These are phyloP conservation scores for Calameuta idolon DNA, from an alignment of 2,888 invertebrate genomes.

Conservation along the genomic window DNA sequence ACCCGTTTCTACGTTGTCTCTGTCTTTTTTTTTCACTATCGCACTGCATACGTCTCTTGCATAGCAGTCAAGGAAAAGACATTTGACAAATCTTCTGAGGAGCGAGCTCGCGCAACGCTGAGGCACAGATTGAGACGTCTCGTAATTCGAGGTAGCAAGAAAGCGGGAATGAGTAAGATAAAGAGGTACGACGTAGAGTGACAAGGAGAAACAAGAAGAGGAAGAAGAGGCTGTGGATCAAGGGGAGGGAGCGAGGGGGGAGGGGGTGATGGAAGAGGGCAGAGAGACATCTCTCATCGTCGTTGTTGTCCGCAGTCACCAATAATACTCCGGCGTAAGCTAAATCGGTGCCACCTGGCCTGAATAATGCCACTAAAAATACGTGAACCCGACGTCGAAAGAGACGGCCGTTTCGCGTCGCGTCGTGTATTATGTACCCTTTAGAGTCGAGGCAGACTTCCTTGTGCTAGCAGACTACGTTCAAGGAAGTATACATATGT, in stretches of 20 bases:
- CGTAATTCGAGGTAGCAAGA: constrained; percentile 4
- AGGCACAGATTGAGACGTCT: constrained; percentile 1
- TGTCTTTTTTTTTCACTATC: not conserved
- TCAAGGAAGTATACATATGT: not conserved
- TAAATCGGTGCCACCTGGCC: constrained; percentile 61
- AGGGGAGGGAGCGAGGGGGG: not conserved
- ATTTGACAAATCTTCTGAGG: not conserved
- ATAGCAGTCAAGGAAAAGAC: not conserved
- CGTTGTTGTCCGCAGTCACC: constrained; percentile 31
- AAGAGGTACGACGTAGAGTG: not conserved
- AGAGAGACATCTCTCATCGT: constrained; percentile 30
- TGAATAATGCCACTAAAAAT: constrained; percentile 60
- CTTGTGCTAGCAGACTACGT: not conserved
- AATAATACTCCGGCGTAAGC: constrained; percentile 51
- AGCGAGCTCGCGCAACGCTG: not conserved
- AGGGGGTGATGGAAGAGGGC: not conserved
- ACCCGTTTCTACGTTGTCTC: not conserved
- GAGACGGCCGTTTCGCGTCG: not conserved
- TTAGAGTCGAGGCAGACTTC: not conserved
- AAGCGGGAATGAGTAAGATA: not conserved
- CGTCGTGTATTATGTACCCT: not conserved
- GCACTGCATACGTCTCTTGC: not conserved
- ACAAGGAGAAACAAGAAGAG: not conserved
- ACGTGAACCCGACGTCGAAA: constrained; percentile 34
- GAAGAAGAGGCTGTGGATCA: not conserved